Conservation (phyloP, 2,888 invertebrate genomes). For the Lasius fuliginosus region DNA sequence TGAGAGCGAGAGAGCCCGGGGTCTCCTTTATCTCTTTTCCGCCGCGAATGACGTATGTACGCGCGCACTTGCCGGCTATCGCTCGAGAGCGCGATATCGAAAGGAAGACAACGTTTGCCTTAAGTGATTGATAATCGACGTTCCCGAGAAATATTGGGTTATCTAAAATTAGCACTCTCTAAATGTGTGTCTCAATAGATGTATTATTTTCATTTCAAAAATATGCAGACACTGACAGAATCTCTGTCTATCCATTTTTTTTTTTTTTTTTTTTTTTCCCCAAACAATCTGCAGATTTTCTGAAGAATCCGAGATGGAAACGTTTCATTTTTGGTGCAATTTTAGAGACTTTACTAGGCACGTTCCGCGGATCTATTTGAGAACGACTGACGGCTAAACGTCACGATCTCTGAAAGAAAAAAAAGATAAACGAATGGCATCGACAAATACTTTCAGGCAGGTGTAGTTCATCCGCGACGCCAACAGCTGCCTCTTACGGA, state of each 20-base stretch:
- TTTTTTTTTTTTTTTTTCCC: no score
- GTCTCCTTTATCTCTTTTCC: conserved; percentile 50
- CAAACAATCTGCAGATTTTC: not conserved
- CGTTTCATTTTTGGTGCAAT: not conserved
- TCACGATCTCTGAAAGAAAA: conserved; percentile 54
- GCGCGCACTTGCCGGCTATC: conserved; percentile 18
- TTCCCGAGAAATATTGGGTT: not conserved
- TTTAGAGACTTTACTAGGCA: not conserved
- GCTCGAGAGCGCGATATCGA: conserved; percentile 29
- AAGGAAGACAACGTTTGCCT: not conserved
- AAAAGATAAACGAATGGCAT: conserved; percentile 23
- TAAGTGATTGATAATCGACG: conserved; percentile 21
- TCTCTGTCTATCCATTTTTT: not conserved
- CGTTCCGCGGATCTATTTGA: not conserved
- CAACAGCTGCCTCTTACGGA: conserved; percentile 76
- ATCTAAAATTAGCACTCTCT: not conserved
- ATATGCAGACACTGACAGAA: not conserved
- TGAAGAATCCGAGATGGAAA: not conserved
- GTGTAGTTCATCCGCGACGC: conserved; percentile 76
- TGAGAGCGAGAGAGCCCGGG: conserved; percentile 42
- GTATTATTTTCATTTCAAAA: not conserved
- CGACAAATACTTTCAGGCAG: conserved; percentile 73
- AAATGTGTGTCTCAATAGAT: not conserved
- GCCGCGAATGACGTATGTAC: conserved; percentile 26
- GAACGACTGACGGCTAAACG: not conserved